Evolutionary conservation across 1,140 invertebrate species (phyloP).

Genomic region (Drosophila repleta): DNA sequence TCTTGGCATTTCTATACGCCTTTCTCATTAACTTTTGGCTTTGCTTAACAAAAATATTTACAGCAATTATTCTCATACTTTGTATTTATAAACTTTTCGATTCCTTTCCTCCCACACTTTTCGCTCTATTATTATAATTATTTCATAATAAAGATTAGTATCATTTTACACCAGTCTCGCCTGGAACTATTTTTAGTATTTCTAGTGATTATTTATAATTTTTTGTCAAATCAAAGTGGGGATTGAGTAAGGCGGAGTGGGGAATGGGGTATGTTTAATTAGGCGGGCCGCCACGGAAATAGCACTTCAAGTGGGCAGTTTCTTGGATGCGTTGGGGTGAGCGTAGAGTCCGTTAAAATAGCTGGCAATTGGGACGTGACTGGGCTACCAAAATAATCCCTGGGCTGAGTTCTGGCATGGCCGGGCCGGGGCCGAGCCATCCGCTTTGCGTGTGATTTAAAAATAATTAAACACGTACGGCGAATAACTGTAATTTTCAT

Average conservation of each 20-base stretch:
- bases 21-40: no score
- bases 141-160: no score
- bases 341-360: slow-evolving; percentile 56
- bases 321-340: slow-evolving; percentile 38
- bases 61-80: no score
- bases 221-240: slow-evolving; percentile 20
- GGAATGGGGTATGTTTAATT: slow-evolving; percentile 61
- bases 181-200: not conserved
- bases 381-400: slow-evolving; percentile 60
- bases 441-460: slow-evolving; percentile 74
- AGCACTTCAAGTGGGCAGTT: slow-evolving; percentile 80
- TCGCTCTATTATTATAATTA: no score
- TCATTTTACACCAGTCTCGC: no score
- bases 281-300: slow-evolving; percentile 72
- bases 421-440: not conserved
- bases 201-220: slow-evolving; percentile 53
- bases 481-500: slow-evolving; percentile 80
- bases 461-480: slow-evolving; percentile 82
- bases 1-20: no score
- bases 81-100: no score
- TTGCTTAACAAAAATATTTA: no score
- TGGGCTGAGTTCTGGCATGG: not conserved
- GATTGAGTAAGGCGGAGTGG: not conserved
- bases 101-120: no score
- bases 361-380: slow-evolving; percentile 75